A percentile compares a stretch with the other conserved stretches of the same genome.
These are phyloP conservation scores for Dasysyrphus tricinctus DNA, from an alignment of 2,888 invertebrate species.

Conservation along the genomic window DNA sequence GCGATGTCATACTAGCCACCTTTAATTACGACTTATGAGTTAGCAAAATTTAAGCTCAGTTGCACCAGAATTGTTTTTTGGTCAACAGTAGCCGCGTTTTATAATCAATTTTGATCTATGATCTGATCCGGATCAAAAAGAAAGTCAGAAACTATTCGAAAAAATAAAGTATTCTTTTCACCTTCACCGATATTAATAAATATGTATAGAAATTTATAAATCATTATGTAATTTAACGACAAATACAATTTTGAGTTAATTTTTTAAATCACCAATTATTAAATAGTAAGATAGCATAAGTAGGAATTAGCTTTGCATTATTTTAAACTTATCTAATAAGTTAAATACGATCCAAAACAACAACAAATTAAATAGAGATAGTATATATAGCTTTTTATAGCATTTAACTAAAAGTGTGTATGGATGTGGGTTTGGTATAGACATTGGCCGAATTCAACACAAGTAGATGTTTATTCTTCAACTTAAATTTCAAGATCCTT, in stretches of 20 bases:
- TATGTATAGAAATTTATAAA: neutral
- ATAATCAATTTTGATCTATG: too few species aligned
- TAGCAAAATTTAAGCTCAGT: too few species aligned
- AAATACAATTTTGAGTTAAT: neutral
- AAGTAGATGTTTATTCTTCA: neutral
- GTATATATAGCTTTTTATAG: neutral
- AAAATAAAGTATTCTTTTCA: neutral
- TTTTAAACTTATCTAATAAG: neutral
- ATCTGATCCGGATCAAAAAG: too few species aligned
- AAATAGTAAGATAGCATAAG: neutral
- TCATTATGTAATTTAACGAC: neutral
- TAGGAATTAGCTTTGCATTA: neutral
- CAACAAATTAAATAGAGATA: constrained; percentile 49
- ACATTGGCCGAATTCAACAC: constrained; percentile 6
- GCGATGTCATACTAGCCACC: too few species aligned
- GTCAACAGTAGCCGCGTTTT: too few species aligned
- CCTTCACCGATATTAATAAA: neutral
- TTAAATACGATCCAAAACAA: constrained; percentile 28
- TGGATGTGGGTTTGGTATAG: constrained; percentile 22
- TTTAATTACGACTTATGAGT: too few species aligned
- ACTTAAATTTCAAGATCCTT: neutral
- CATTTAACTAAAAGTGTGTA: constrained; percentile 3
- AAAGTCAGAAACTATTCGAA: too few species aligned
- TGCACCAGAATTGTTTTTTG: too few species aligned
- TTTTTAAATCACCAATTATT: neutral